Evolutionary conservation across 2,797 vertebrate species (phyloP).

Genomic region (Vespertilio murinus): DNA sequence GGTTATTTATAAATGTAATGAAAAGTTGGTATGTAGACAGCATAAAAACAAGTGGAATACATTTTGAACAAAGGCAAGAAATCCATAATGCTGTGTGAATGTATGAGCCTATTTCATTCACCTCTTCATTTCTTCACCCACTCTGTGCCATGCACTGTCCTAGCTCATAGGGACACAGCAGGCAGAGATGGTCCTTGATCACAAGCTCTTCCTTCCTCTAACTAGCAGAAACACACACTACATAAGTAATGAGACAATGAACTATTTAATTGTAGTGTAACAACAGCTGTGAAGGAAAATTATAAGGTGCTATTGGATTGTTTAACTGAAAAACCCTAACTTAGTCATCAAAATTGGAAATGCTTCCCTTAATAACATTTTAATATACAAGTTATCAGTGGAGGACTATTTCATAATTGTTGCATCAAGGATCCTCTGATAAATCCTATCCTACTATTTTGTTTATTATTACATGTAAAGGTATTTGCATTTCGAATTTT

Average conservation of each 20-base stretch:
- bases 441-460: neutral
- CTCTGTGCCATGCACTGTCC: fast-evolving
- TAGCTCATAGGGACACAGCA: neutral
- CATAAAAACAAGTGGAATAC: neutral
- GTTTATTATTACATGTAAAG: neutral
- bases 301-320: neutral
- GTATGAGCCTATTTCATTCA: neutral
- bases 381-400: neutral
- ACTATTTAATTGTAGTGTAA: neutral
- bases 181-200: neutral
- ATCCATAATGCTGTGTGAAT: neutral
- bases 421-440: neutral
- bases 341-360: neutral
- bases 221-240: neutral
- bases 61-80: neutral
- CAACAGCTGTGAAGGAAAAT: neutral
- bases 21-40: neutral
- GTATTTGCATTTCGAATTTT: neutral
- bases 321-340: neutral
- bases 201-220: neutral
- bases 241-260: neutral
- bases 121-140: neutral
- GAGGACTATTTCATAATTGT: neutral
- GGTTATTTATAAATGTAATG: neutral
- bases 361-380: neutral